Conservation (phyloP, 2,113 vertebrate genomes). For the Aegotheles bennettii region DNA sequence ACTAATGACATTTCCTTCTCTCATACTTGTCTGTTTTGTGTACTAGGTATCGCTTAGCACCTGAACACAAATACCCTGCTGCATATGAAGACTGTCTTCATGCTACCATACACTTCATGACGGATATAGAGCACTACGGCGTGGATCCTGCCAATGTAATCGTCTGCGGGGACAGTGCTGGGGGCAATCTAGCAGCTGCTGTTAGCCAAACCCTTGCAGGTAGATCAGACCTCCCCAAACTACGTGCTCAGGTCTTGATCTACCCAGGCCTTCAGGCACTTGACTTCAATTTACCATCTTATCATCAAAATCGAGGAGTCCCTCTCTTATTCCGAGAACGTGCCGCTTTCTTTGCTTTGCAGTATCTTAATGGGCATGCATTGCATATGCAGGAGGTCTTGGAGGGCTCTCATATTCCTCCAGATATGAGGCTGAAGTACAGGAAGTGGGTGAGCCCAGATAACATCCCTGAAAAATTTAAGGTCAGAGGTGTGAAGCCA, state of each 20-base stretch:
- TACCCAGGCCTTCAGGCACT: slow-evolving; percentile 79
- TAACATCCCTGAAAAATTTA: slow-evolving; percentile 76
- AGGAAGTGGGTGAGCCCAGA: slow-evolving; percentile 75
- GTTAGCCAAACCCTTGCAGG: slow-evolving; percentile 75
- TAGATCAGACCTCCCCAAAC: slow-evolving; percentile 67
- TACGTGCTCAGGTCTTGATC: slow-evolving; percentile 84
- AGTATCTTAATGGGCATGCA: slow-evolving; percentile 70
- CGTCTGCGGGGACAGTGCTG: slow-evolving; percentile 81
- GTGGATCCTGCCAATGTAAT: slow-evolving; percentile 74
- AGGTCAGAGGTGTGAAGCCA: slow-evolving; percentile 34
- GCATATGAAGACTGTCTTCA: slow-evolving; percentile 71
- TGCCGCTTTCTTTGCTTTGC: slow-evolving; percentile 65
- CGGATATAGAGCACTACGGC: slow-evolving; percentile 60
- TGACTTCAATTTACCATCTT: slow-evolving; percentile 85
- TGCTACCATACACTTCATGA: slow-evolving; percentile 78
- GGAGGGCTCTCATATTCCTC: slow-evolving; percentile 74
- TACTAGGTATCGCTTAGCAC: slow-evolving; percentile 77
- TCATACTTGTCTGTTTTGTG: background rate
- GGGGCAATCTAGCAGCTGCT: slow-evolving; percentile 74
- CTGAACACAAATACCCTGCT: slow-evolving; percentile 75
- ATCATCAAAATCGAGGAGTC: slow-evolving; percentile 78
- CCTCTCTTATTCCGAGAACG: slow-evolving; percentile 75
- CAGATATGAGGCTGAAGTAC: slow-evolving; percentile 71
- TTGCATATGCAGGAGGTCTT: slow-evolving; percentile 66
- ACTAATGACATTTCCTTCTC: background rate